These are phyloP conservation scores for Pimephales promelas DNA, from an alignment of 2,113 vertebrate species.

Conservation along the genomic window DNA sequence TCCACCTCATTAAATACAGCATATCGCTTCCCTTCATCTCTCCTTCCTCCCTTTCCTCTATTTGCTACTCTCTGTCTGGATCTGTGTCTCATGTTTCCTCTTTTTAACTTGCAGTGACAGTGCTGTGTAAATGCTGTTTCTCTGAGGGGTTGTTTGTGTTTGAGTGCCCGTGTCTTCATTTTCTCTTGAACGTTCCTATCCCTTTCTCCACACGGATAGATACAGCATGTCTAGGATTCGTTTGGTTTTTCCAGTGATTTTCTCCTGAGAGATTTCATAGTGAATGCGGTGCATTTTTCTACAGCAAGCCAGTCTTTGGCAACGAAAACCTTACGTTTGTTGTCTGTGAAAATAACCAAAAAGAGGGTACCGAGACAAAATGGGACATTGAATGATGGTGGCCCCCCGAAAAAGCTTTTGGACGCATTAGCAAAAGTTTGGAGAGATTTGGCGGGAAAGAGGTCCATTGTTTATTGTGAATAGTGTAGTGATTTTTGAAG, in stretches of 20 bases:
- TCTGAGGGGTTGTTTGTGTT: conserved; percentile 27
- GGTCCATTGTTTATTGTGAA: too few relatives aligned
- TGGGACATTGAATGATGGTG: neutral
- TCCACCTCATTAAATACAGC: conserved; percentile 21
- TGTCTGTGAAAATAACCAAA: neutral
- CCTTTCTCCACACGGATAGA: neutral
- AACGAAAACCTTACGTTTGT: neutral
- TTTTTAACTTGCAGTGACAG: conserved; percentile 11
- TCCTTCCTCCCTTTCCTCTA: neutral
- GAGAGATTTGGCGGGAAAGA: too few relatives aligned
- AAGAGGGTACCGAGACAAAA: neutral
- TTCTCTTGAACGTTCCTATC: neutral
- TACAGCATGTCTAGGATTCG: neutral
- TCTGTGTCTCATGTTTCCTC: conserved; percentile 32
- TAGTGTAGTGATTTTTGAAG: too few relatives aligned
- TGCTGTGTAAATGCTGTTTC: conserved; percentile 11
- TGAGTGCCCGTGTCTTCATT: conserved; percentile 18
- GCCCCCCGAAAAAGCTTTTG: neutral
- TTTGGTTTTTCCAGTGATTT: conserved; percentile 1
- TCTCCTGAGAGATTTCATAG: conserved; percentile 6
- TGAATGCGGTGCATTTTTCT: neutral
- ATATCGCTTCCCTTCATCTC: neutral
- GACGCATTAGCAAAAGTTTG: neutral
- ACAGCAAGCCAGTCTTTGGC: too few relatives aligned
- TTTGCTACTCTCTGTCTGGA: conserved; percentile 14